Evolutionary conservation across 2,888 invertebrate species (phyloP).

Genomic region (Nudaria mundana): DNA sequence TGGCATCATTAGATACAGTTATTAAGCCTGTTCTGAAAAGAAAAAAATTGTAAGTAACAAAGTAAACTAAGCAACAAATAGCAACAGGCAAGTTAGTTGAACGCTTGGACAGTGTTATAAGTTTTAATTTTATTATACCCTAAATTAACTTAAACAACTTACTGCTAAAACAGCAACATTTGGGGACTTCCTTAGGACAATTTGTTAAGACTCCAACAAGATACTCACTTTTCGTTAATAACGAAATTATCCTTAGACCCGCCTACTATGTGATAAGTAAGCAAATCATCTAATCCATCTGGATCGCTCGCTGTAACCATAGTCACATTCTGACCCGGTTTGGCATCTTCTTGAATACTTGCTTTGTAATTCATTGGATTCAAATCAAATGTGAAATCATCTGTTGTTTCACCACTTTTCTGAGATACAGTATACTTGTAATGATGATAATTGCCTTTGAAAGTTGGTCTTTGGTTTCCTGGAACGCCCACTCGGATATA

Average conservation of each 20-base stretch:
- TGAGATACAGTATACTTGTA: constrained; percentile 67
- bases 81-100: no score
- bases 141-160: no score
- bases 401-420: constrained; percentile 51
- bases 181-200: no score
- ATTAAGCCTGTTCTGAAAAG: constrained; percentile 84
- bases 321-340: constrained; percentile 85
- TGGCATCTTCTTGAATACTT: constrained; percentile 85
- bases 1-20: constrained; percentile 86
- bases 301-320: constrained; percentile 88
- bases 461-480: constrained; percentile 90
- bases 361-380: constrained; percentile 88
- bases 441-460: constrained; percentile 86
- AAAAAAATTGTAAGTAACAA: no score
- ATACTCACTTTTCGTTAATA: constrained; percentile 84
- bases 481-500: constrained; percentile 89
- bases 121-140: no score
- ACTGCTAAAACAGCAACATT: no score
- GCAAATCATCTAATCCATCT: constrained; percentile 86
- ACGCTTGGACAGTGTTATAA: no score
- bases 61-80: no score
- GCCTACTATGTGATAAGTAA: constrained; percentile 86
- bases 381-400: constrained; percentile 74
- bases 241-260: constrained; percentile 90
- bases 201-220: no score